phyloP scores from a whole-genome alignment of 2,113 vertebrate species.

The Vulpes ferrilata region DNA sequence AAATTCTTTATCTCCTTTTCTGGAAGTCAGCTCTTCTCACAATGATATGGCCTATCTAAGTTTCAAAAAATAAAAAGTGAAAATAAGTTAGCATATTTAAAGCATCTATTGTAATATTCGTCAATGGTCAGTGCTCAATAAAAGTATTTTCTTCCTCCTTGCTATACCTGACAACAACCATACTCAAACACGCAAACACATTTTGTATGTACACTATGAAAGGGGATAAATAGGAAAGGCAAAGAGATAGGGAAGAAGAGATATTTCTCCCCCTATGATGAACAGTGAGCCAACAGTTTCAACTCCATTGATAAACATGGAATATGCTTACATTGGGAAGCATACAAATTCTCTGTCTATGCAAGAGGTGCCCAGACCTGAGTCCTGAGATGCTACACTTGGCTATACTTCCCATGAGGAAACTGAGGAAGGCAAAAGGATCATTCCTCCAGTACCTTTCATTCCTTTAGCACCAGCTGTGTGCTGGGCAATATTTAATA shows the following conservation, averaged over 20 bases:
- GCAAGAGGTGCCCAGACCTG: not conserved
- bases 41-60: not conserved
- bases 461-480: not conserved
- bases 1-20: not conserved
- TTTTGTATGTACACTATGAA: not conserved
- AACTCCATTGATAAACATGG: not conserved
- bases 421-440: not conserved
- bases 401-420: not conserved
- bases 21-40: not conserved
- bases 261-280: not conserved
- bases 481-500: not conserved
- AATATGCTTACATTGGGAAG: not conserved
- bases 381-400: not conserved
- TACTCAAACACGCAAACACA: not conserved
- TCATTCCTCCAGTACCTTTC: not conserved
- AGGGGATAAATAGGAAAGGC: not conserved
- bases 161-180: not conserved
- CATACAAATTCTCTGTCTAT: not conserved
- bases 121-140: not conserved
- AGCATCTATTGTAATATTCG: not conserved
- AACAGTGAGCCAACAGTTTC: not conserved
- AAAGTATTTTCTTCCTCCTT: not conserved
- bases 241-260: not conserved
- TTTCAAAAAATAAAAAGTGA: constrained; percentile 41
- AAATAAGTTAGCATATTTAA: not conserved